Base-by-base conservation (phyloP, 2,113 vertebrate genomes). In the Heterocephalus glaber region DNA sequence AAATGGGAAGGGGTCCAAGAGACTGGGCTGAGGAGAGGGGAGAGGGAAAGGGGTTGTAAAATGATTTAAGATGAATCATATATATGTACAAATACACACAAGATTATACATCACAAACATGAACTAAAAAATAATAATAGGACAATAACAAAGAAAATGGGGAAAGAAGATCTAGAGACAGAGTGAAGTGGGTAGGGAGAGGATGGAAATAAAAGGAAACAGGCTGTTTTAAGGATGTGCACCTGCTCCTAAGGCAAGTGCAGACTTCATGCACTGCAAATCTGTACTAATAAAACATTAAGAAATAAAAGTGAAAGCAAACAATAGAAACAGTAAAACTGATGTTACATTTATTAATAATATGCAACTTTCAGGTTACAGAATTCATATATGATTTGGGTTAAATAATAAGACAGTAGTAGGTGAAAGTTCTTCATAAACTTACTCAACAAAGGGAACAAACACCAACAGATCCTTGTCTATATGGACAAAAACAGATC, bases 401-500 rank as follows among this genome's bases (percentile, higher is more conserved):
- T 79, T 85, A 35, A 56, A 70, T 86, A n/a, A 41, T 56, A 5
- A 47, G 33, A 70, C 86, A 93, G 77, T 35, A 92, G 3, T 80
- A 60, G 86, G 81, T 47, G n/a, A 90, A 92, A 86, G 7, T 52
- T 92, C 65, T 81, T 11, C 58, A 86, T 52, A 83, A 85, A 70
- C 10, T 74, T 72, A 63, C 16, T 65, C 17, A 52, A 65, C 17
- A 87, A 83, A 95, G 28, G 6, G n/a, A 76, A 58, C 7, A 7
- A 19, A 30, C 63, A 2, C 56, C 91, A 81, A 65, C 2, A 81
- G 24, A 54, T 66, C 13, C 83, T 79, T 83, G 80, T 90, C 26
- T 88, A 56, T 1, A 47, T 10, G 52, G 41, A 22, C 1, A 72
- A 65, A 83, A 83, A 28, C 0, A 56, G 16, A 82, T 16, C 1